Base-by-base conservation (phyloP, 2,888 invertebrate species). In the Chromoteleia sp. region DNA sequence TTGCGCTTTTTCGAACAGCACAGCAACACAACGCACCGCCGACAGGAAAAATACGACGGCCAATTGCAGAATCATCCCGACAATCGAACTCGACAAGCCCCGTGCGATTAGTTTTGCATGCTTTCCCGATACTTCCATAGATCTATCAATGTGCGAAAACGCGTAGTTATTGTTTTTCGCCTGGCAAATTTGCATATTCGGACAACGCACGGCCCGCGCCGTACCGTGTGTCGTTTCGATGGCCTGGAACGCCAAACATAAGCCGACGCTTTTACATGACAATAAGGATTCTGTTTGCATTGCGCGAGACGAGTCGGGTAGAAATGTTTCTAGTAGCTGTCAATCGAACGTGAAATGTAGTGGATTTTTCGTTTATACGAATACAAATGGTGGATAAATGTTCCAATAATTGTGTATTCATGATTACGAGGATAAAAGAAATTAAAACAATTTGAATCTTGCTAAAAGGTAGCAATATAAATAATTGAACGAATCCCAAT, bases 141-240 rank as follows among this genome's bases (percentile, higher is more conserved):
- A 87, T 89, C 86, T 85, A 87, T 88, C 88, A 88, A 88, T 87
- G 88, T 89, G 88, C 87, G 89, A 89, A 89, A 89, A 89, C 90
- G 87, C 87, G 85, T 87, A 88, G 89, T 89, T 89, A 90, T 90
- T 90, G 89, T 89, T 90, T 90, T 89, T 89, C 88, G 61, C 17
- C 86, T 87, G 80, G 65, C 84, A 87, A 88, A 89, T 90, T 90
- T 90, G 88, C 89, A 89, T 90, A 89, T 58, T 30, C 56, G 36
- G 43, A 58, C 36, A 68, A 41, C 15, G 41, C 48, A 17, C 36
- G 14, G 33, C 8, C 25, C 29, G 43, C 17, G 5, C n/a, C 6
- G 14, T n/a, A 39, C 5, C 25, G 52, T 52, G 14, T 65, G 65
- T 52, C 39, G 65, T 30, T 63, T 39, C 65, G 52, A 50, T 52